Evolutionary conservation across 2,888 invertebrate species (phyloP).

Genomic region (Hartigia nigra): DNA sequence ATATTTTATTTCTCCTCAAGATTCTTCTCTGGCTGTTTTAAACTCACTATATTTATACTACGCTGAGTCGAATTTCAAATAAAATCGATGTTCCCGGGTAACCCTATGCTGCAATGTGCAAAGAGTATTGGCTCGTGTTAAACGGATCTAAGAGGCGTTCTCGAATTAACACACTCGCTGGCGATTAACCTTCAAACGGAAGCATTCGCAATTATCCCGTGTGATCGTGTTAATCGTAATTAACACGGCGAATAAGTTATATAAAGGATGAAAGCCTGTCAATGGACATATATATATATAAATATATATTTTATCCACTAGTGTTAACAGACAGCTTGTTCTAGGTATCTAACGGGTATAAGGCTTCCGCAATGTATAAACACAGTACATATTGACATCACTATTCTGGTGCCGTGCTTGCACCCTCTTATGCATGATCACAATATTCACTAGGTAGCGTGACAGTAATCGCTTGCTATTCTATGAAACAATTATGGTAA

Average conservation of each 20-base stretch:
- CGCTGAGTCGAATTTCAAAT: not conserved
- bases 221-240: not conserved
- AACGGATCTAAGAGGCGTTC: not conserved
- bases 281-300: not conserved
- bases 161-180: not conserved
- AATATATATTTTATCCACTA: not conserved
- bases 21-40: not conserved
- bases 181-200: not conserved
- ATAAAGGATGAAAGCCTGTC: not conserved
- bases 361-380: not conserved
- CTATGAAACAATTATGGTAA: not conserved
- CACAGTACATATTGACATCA: not conserved
- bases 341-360: not conserved
- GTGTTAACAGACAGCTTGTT: not conserved
- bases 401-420: not conserved
- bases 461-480: not conserved
- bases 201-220: not conserved
- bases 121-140: not conserved
- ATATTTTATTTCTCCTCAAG: not conserved
- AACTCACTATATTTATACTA: not conserved
- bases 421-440: not conserved
- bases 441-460: not conserved
- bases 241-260: not conserved
- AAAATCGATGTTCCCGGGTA: not conserved
- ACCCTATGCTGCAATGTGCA: not conserved